These are phyloP conservation scores for Drepanosiphum platanoidis DNA, from an alignment of 2,888 invertebrate genomes.

Conservation along the genomic window DNA sequence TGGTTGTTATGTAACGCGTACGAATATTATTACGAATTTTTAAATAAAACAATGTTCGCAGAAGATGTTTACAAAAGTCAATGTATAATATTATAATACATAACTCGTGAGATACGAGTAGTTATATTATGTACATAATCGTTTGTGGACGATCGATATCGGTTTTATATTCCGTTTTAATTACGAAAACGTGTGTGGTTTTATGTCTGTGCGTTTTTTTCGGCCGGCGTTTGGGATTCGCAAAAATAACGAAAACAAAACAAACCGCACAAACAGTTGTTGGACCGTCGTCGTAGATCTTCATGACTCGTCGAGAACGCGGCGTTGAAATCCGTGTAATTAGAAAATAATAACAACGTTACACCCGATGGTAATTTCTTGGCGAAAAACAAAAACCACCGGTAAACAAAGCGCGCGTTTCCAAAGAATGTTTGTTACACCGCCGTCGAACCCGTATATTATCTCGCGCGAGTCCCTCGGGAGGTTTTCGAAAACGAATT, in stretches of 20 bases:
- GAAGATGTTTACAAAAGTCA: no score
- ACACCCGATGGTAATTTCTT: not conserved
- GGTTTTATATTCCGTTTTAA: not conserved
- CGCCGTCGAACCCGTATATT: not conserved
- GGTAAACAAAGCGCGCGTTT: not conserved
- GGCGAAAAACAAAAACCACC: not conserved
- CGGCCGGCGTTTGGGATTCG: no score
- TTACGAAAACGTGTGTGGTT: not conserved
- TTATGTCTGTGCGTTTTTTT: no score
- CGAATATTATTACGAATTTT: no score
- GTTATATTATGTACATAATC: no score
- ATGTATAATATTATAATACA: no score
- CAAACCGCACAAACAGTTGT: no score
- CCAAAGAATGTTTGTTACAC: not conserved
- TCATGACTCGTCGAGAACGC: not conserved
- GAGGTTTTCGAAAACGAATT: constrained; percentile 35
- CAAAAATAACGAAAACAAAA: no score
- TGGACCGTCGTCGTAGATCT: not conserved
- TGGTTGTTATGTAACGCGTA: no score
- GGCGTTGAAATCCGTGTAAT: not conserved
- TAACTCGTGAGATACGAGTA: no score
- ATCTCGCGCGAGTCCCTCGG: not conserved
- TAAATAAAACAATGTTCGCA: no score
- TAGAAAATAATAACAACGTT: not conserved
- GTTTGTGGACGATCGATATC: no score